phyloP scores from a whole-genome alignment of 1,140 invertebrate genomes.

The Sarcophaga bullata region DNA sequence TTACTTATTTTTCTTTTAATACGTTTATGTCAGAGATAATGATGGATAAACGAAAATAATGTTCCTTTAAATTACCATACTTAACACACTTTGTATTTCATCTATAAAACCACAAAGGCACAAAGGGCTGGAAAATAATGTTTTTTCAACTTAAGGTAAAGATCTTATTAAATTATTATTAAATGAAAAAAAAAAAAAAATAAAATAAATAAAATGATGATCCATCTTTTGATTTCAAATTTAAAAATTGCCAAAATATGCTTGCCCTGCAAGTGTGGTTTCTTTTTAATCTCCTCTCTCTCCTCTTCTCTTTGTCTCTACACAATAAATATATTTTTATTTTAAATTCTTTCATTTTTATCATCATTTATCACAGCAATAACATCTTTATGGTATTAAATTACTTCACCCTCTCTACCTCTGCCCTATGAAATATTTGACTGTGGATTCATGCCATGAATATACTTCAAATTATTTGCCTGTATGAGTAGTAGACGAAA shows the following conservation, averaged over 20 bases:
- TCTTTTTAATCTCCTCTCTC: neutral
- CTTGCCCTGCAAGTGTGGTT: neutral
- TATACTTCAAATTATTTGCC: too few species aligned
- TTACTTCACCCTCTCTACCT: neutral
- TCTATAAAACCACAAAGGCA: neutral
- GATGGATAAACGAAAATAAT: constrained; percentile 2
- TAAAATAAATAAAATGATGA: too few species aligned
- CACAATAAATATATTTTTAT: neutral
- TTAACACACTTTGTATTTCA: neutral
- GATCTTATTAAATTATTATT: constrained; percentile 11
- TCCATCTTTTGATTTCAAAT: neutral
- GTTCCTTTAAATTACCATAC: neutral
- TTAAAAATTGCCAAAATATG: constrained; percentile 19
- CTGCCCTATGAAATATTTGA: neutral
- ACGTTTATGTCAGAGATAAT: neutral
- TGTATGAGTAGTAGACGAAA: neutral
- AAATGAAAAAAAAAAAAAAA: too few species aligned
- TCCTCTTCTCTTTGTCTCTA: too few species aligned
- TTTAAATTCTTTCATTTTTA: neutral
- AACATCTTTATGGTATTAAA: constrained; percentile 33
- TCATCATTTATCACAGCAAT: neutral
- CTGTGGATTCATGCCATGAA: neutral
- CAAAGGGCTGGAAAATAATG: neutral
- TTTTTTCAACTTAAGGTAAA: constrained; percentile 9
- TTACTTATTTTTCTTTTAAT: neutral